Evolutionary conservation across 2,888 invertebrate species (phyloP).

Genomic region (Corythucha ciliata): DNA sequence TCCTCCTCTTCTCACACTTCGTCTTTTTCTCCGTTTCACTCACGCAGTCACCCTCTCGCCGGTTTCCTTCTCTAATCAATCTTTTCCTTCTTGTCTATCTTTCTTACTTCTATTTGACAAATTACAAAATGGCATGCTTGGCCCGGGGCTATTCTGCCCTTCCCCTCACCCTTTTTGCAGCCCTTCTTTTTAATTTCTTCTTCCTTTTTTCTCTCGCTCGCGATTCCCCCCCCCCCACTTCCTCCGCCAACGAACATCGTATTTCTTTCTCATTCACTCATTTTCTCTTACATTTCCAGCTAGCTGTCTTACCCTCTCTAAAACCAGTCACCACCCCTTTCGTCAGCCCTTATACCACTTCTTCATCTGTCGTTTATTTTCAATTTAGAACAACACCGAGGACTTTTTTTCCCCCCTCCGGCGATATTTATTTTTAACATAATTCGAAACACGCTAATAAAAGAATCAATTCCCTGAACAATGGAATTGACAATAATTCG

Average conservation of each 20-base stretch:
- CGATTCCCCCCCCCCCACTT: not conserved
- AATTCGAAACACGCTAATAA: too few relatives aligned
- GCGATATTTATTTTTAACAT: conserved; percentile 11
- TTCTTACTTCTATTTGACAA: conserved; percentile 29
- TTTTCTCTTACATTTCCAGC: conserved; percentile 10
- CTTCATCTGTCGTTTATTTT: conserved; percentile 24
- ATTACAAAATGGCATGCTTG: conserved; percentile 30
- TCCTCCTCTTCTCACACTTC: not conserved
- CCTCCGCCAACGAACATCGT: too few relatives aligned
- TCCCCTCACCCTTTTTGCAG: conserved; percentile 13
- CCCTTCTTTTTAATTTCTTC: conserved; percentile 25
- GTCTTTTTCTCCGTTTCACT: not conserved
- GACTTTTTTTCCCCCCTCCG: conserved; percentile 25
- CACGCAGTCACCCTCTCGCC: conserved; percentile 14
- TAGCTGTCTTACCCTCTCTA: conserved; percentile 3
- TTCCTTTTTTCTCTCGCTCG: conserved; percentile 11
- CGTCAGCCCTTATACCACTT: conserved; percentile 6
- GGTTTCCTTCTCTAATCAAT: conserved; percentile 21
- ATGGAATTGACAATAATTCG: too few relatives aligned
- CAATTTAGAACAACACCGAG: conserved; percentile 26
- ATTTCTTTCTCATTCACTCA: too few relatives aligned
- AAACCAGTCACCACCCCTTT: not conserved
- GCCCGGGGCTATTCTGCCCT: conserved; percentile 14
- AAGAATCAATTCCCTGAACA: too few relatives aligned
- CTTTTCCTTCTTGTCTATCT: conserved; percentile 24